These are phyloP conservation scores for Caenorhabditis elegans DNA, from an alignment of 1,140 invertebrate species.

Conservation along the genomic window DNA sequence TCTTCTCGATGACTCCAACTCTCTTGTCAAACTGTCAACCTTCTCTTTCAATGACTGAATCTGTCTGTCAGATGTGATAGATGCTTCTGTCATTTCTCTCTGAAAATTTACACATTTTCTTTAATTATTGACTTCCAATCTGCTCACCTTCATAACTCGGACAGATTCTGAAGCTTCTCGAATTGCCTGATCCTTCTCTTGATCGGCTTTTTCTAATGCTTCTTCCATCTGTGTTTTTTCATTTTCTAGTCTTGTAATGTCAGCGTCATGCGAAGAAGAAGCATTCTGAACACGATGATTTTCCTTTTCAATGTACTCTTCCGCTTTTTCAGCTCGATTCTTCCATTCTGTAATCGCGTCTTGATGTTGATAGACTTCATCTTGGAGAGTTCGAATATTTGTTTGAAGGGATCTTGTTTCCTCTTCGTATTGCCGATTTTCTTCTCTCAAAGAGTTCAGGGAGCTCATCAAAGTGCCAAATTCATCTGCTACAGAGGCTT, in stretches of 20 bases:
- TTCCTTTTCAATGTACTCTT: not conserved
- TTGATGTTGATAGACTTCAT: not conserved
- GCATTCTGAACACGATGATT: not conserved
- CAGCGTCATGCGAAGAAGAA: not conserved
- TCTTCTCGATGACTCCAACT: not conserved
- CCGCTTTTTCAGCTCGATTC: not conserved
- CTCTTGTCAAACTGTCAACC: not conserved
- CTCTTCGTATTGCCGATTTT: constrained; percentile 33
- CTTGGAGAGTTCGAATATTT: constrained; percentile 11
- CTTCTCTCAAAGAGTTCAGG: not conserved
- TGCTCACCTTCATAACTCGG: not conserved
- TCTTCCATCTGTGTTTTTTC: constrained; percentile 19
- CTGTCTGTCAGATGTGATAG: not conserved
- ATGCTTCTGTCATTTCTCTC: constrained; percentile 15
- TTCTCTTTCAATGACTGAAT: constrained; percentile 4
- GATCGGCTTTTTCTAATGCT: not conserved
- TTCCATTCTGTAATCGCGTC: constrained; percentile 7
- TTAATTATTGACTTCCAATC: not conserved
- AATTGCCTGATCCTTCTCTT: not conserved
- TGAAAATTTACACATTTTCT: not conserved
- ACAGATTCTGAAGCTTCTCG: not conserved
- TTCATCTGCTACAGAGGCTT: constrained; percentile 37
- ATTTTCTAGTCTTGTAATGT: constrained; percentile 3
- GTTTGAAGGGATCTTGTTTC: not conserved
- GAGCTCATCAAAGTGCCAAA: constrained; percentile 32